Conservation (phyloP, 2,888 invertebrate genomes). For the Cheilosia impressa region DNA sequence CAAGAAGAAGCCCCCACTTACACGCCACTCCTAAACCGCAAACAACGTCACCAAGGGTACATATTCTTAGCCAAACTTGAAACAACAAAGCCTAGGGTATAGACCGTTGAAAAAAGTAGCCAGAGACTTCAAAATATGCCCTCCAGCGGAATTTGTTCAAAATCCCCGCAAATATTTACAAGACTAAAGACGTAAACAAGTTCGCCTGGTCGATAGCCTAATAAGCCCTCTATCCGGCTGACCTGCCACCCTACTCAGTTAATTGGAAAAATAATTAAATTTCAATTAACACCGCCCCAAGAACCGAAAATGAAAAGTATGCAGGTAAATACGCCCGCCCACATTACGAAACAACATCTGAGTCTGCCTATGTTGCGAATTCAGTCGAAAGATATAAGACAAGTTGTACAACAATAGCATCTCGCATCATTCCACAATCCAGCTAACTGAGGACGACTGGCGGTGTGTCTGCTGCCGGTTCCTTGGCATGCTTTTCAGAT, state of each 20-base stretch:
- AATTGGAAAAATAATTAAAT: conserved; percentile 59
- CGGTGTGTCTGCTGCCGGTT: not conserved
- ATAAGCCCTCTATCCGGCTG: not conserved
- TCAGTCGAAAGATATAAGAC: not conserved
- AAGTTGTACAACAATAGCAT: conserved; percentile 3
- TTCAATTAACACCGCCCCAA: conserved; percentile 53
- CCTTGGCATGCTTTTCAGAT: conserved; percentile 22
- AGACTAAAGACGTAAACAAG: conserved; percentile 20
- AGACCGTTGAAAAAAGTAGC: not conserved
- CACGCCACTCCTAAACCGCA: too few species aligned
- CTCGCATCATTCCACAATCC: not conserved
- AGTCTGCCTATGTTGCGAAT: too few species aligned
- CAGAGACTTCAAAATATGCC: not conserved
- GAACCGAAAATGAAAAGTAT: not conserved
- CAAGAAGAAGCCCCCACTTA: too few species aligned
- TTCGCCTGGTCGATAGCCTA: not conserved
- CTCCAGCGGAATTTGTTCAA: conserved; percentile 4
- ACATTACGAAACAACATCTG: too few species aligned
- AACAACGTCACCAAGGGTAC: too few species aligned
- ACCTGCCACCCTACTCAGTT: conserved; percentile 17
- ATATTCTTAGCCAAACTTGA: too few species aligned
- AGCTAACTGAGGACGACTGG: conserved; percentile 25
- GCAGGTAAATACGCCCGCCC: not conserved
- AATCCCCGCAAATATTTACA: conserved; percentile 23
- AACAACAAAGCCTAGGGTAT: too few species aligned